A percentile compares a stretch with the other conserved stretches of the same genome.
phyloP scores from a whole-genome alignment of 2,113 vertebrate genomes.

The Kryptolebias marmoratus region DNA sequence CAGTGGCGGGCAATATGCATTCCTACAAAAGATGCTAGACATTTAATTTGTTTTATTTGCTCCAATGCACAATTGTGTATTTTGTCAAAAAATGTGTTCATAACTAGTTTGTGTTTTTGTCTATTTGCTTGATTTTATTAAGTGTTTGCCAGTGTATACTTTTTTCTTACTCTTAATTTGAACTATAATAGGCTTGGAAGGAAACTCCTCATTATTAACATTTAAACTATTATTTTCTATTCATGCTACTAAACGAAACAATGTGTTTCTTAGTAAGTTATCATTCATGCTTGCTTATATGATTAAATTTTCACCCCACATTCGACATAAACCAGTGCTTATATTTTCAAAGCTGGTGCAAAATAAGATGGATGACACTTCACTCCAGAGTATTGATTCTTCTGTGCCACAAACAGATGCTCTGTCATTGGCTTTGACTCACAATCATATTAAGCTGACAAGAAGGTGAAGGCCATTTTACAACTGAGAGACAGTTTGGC shows the following conservation, averaged over 20 bases:
- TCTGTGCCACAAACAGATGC: constrained; percentile 62
- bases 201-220: background rate
- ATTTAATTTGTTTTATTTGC: no score
- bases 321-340: constrained; percentile 36
- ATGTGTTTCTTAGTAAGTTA: background rate
- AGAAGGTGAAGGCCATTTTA: constrained; percentile 67
- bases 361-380: constrained; percentile 60
- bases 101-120: no score
- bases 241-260: no score
- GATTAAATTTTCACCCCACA: constrained; percentile 23
- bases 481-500: constrained; percentile 49
- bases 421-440: constrained; percentile 61
- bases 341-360: constrained; percentile 50
- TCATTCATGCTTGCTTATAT: background rate
- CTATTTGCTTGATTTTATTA: background rate
- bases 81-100: no score
- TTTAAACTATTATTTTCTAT: background rate
- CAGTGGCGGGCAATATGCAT: no score
- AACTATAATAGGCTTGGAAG: background rate
- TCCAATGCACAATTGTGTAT: no score
- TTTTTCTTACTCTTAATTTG: background rate
- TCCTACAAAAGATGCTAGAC: no score
- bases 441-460: constrained; percentile 65
- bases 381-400: constrained; percentile 63
- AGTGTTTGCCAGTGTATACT: no score